Base-by-base conservation (phyloP, 64 coral and sea anemone species). In the Porites australiensis region DNA sequence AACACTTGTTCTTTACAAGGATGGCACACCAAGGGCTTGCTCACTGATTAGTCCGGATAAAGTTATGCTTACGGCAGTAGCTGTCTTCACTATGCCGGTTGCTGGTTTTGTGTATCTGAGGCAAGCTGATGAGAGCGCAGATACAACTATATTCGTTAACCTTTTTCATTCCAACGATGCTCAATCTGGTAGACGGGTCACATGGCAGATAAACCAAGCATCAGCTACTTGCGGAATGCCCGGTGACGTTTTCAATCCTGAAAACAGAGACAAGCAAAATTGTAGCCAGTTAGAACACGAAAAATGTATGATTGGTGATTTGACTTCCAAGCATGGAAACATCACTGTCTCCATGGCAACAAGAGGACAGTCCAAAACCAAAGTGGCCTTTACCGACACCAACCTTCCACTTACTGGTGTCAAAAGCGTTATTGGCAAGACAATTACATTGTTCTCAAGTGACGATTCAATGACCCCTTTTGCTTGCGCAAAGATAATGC, bases 51-150 rank as follows among this genome's bases (percentile, higher is more conserved):
- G 79, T 69, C 89, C 76, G 8, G 4, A 47, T 13, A 13, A 70
- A 14, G 16, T 66, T 22, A 72, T 84, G 49, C 23, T 61, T 11
- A 83, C 82, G n/a, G 95, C 92, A 6, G 60, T 88, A 58, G 95
- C 88, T 23, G 22, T 51, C 14, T 68, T 98, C 58, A 94, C 88
- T 49, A 82, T 67, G 14, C 95, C 95, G 5, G 50, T 98, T 50
- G 95, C 95, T 2, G 95, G 95, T 2, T 91, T 58, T 19, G 92
- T 94, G 19, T 94, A 91, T 59, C 86, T 98, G 48, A 88, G 88
- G 88, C 92, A 98, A 80, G 70, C 61, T 55, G 66, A 67, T 2
- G 45, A 45, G 19, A 77, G 44, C 43, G 69, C 83, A 6, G 92
- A 83, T 63, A 94, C 95, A 4, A 69, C 65, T 21, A 59, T 98